These are phyloP conservation scores for Mormyrus proboscirostris DNA, from an alignment of 2,797 vertebrate genomes.

Conservation along the genomic window DNA sequence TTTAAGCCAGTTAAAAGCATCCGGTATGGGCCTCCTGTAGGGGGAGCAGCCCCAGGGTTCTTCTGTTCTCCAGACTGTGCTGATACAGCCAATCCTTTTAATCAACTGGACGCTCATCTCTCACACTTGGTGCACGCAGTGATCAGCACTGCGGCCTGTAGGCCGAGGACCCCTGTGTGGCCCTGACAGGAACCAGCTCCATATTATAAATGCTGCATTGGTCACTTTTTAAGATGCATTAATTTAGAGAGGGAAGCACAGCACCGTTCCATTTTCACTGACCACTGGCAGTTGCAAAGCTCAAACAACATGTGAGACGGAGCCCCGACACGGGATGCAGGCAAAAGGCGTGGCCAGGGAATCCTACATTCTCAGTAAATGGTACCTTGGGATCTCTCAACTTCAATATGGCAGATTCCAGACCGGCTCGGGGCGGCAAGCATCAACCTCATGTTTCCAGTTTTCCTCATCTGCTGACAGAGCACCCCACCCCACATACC, in stretches of 20 bases:
- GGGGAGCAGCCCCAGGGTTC: neutral
- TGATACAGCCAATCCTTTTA: slow-evolving; percentile 17
- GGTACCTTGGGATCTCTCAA: neutral
- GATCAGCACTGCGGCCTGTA: neutral
- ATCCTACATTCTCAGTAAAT: neutral
- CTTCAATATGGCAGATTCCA: neutral
- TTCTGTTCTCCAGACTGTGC: slow-evolving; percentile 14
- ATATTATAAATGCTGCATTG: neutral
- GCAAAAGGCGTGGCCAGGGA: neutral
- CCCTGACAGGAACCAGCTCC: neutral
- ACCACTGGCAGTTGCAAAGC: neutral
- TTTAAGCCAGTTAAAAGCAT: slow-evolving; percentile 24
- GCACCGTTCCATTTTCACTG: neutral
- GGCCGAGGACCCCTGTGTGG: neutral
- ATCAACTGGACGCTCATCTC: neutral
- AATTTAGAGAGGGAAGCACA: neutral
- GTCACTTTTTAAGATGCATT: neutral
- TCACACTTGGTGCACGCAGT: neutral
- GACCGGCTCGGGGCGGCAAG: neutral
- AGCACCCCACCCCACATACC: neutral
- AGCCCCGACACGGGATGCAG: neutral
- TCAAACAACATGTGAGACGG: neutral
- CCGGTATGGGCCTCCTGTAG: neutral
- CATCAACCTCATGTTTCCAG: neutral
- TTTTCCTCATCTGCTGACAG: neutral